Conservation (phyloP, 2,113 vertebrate genomes). For the Sinosuthora webbiana region DNA sequence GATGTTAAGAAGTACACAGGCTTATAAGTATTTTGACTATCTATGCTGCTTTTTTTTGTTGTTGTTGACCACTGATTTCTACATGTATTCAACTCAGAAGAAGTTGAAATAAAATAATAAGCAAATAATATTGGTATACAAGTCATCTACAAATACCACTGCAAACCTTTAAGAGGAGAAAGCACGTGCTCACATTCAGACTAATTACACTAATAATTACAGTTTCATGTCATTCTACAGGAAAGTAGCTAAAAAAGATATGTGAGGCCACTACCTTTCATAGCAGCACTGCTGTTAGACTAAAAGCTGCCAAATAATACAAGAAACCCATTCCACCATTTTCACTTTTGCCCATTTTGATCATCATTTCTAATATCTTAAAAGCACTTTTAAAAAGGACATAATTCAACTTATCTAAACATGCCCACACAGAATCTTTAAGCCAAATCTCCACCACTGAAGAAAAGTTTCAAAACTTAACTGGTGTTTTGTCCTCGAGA, state of each 20-base stretch:
- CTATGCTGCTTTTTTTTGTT: neutral
- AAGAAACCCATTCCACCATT: neutral
- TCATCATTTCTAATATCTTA: neutral
- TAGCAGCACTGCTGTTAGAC: neutral
- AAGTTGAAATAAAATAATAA: neutral
- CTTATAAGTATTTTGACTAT: neutral
- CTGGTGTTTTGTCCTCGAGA: neutral
- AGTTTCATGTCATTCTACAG: neutral
- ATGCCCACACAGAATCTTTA: neutral
- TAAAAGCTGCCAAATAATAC: neutral
- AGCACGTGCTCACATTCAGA: neutral
- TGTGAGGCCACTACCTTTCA: neutral
- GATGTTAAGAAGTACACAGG: neutral
- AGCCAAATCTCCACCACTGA: neutral
- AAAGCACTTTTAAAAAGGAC: neutral
- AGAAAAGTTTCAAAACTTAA: slow-evolving; percentile 21
- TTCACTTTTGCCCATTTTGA: neutral
- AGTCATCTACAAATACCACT: neutral
- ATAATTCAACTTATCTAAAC: neutral
- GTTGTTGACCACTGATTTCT: neutral
- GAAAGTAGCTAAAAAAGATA: neutral
- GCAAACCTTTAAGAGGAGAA: neutral
- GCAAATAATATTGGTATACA: neutral
- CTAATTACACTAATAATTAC: neutral
- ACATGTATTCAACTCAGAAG: neutral